These are phyloP conservation scores for Ptyas mucosa DNA, from an alignment of 2,113 vertebrate genomes.

Conservation along the genomic window DNA sequence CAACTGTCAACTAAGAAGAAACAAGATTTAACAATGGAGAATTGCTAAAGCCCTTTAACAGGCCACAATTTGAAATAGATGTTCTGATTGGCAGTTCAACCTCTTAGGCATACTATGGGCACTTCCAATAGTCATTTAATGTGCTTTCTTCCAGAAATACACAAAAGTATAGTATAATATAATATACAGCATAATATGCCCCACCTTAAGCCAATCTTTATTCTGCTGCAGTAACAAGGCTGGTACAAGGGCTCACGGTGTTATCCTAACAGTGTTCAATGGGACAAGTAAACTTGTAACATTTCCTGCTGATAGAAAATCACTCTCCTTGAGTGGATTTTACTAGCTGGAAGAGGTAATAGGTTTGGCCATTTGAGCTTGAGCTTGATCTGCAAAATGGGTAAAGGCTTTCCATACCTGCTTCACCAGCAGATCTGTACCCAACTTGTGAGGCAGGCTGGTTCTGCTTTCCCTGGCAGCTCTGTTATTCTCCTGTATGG, in stretches of 20 bases:
- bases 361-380: not conserved
- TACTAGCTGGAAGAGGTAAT: not conserved
- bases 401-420: not conserved
- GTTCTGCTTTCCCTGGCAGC: not conserved
- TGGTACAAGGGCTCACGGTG: not conserved
- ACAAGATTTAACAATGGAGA: not conserved
- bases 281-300: not conserved
- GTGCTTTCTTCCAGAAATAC: not conserved
- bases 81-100: not conserved
- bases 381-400: not conserved
- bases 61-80: not conserved
- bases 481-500: not conserved
- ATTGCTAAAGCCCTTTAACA: not conserved
- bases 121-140: not conserved
- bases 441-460: not conserved
- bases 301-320: not conserved
- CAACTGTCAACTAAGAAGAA: not conserved
- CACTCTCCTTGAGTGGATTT: not conserved
- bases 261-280: not conserved
- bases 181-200: not conserved
- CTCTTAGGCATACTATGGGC: not conserved
- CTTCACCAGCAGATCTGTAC: not conserved
- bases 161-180: not conserved
- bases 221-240: not conserved
- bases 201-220: not conserved